Base-by-base conservation (phyloP, 1,140 invertebrate genomes). In the Tetraneura akinire region DNA sequence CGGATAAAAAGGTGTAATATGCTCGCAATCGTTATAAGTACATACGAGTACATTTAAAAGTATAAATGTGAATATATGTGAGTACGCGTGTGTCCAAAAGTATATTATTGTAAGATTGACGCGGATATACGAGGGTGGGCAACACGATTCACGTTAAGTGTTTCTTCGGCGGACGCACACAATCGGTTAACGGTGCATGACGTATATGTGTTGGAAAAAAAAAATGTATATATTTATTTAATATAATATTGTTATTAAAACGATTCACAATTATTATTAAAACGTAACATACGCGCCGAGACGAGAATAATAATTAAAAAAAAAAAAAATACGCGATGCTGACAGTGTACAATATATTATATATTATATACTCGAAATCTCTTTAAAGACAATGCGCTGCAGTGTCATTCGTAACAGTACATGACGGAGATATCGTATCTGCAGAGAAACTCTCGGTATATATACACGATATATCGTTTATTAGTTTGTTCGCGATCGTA, bases 191-290 rank as follows among this genome's bases (percentile, higher is more conserved):
- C 73, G 73, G 73, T 76, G 29, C 49, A 76, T 57, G 73, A 76
- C 73, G 49, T 51, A 3, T 47, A 53, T 21, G 21, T 68, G 3
- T 26, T 37, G 32, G 32, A 37, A 8, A 47, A 47, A 45, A 70
- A 23, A 47, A 14, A 47, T 21, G 6, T 62, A 29, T 16, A 29
- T 29, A 29, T 62, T 11, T 62, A n/a, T n/a, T n/a, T n/a, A n/a
- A n/a, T n/a, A n/a, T n/a, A n/a, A 29, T 64, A 32, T 37, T 53
- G 37, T 66, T 55, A 74, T 76, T 74, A 37, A 74, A 74, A 42
- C 73, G 73, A 76, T 76, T 76, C 57, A 76, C 51, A 76, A 55
- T 76, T 37, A 76, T 57, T 57, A 76, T 45, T n/a, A n/a, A n/a
- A n/a, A n/a, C n/a, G n/a, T n/a, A n/a, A n/a, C n/a, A n/a, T n/a